Evolutionary conservation across 2,888 invertebrate genomes (phyloP), one percentile per base, ranked within the genome.

Genomic region (Sisyra terminalis): DNA sequence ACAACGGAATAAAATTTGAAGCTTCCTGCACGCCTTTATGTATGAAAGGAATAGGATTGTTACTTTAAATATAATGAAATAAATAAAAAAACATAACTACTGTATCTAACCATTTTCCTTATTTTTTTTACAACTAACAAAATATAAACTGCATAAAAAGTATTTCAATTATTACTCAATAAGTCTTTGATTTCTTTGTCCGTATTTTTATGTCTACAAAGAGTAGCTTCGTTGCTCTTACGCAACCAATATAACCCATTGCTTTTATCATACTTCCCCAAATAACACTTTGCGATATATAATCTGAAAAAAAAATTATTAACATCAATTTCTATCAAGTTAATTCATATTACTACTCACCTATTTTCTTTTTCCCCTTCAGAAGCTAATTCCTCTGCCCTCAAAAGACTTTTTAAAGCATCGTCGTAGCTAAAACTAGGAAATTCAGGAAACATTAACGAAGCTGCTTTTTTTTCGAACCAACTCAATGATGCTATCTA

Each of bases 381-480:
- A 17, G 63, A 60, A n/a, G 36, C 40, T 35, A 73, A 53, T 39
- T 58, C 57, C 48, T 75, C 73, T 3, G 74, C 72, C 47, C 64
- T 57, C 43, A 67, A 48, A 47, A 76, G 71, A 51, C 68, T 59
- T 11, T 57, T 52, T 17, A 77, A 58, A 2, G 81, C 78, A 46
- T 81, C 79, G 36, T 71, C 65, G 43, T 69, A 67, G 1, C 73
- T 71, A 2, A 73, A 67, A 44, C 58, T 62, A 7, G 79, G 79
- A n/a, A 73, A 70, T 44, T 72, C 69, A 2, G 71, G 70, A 58
- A 73, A 78, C 29, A 82, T 54, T 5, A 77, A 67, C 5, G 72
- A 58, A 5, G 81, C 81, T 10, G 76, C 62, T 53, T 65, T 74
- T 46, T 73, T 65, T 55, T 82, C 78, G 42, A 78, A 56, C 78